Conservation (phyloP, 1,140 invertebrate genomes). For the Anoplolepis gracilipes region DNA sequence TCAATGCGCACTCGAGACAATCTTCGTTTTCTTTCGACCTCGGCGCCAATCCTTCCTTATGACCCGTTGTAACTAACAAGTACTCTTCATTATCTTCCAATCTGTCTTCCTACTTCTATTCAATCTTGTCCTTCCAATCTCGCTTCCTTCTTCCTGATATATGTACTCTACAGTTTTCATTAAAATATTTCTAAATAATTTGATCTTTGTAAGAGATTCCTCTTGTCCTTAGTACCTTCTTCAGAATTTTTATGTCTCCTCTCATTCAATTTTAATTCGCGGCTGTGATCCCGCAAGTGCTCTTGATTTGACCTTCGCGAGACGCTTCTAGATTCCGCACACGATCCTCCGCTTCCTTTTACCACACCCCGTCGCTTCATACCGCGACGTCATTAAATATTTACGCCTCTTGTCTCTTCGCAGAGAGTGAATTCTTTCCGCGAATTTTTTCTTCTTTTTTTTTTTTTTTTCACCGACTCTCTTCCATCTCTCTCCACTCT, state of each 20-base stretch:
- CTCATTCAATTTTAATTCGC: not conserved
- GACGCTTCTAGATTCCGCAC: constrained; percentile 43
- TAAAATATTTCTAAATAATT: not conserved
- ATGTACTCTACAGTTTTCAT: not conserved
- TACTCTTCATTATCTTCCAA: constrained; percentile 27
- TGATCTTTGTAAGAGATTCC: not conserved
- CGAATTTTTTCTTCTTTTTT: not conserved
- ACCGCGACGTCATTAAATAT: constrained; percentile 47
- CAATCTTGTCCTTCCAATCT: not conserved
- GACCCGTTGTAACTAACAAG: not conserved
- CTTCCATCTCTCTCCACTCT: not conserved
- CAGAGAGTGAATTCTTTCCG: not conserved
- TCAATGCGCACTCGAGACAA: constrained; percentile 62
- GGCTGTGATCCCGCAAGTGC: not conserved
- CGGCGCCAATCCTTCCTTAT: constrained; percentile 20
- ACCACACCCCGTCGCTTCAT: constrained; percentile 30
- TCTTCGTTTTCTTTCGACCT: constrained; percentile 47
- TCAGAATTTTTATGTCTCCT: not conserved
- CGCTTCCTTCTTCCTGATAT: not conserved
- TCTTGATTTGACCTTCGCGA: constrained; percentile 35
- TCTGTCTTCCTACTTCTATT: too few species aligned
- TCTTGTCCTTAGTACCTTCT: not conserved
- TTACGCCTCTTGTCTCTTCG: constrained; percentile 15
- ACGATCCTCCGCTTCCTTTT: constrained; percentile 30
- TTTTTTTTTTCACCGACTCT: constrained; percentile 1